phyloP scores from a whole-genome alignment of 2,797 vertebrate genomes.

The Hyperoplus lanceolatus region DNA sequence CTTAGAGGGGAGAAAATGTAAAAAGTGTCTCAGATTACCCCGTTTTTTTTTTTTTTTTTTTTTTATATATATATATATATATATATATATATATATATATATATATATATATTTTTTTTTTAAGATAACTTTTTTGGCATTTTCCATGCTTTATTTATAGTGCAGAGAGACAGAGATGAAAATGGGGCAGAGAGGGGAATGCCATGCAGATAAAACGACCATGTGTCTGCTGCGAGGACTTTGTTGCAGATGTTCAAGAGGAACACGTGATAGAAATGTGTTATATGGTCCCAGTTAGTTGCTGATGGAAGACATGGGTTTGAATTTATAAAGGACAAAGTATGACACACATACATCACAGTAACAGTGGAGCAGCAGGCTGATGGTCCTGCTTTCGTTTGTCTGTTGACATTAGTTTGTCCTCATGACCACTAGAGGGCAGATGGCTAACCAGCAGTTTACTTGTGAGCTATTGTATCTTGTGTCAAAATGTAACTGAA shows the following conservation, averaged over 20 bases:
- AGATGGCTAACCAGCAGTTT: neutral
- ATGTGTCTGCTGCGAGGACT: neutral
- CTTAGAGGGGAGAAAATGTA: too few species aligned
- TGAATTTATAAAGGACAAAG: constrained; percentile 12
- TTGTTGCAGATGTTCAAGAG: constrained; percentile 18
- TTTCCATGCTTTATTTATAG: too few species aligned
- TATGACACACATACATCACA: neutral
- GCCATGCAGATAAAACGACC: too few species aligned
- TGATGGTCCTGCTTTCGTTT: neutral
- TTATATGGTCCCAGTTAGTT: constrained; percentile 31
- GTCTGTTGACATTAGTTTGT: neutral
- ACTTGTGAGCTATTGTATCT: neutral
- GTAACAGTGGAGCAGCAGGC: neutral
- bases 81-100: too few species aligned
- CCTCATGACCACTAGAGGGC: neutral
- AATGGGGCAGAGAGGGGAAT: too few species aligned
- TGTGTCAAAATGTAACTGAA: neutral
- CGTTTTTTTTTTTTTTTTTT: too few species aligned
- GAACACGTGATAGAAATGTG: constrained; percentile 1
- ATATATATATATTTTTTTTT: too few species aligned
- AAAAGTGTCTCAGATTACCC: too few species aligned
- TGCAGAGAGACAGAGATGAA: too few species aligned
- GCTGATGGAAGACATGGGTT: constrained; percentile 4
- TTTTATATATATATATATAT: too few species aligned
- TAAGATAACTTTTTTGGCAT: too few species aligned